A percentile compares a stretch with the other conserved stretches of the same genome.
These are phyloP conservation scores for Drosophila miranda DNA, from an alignment of 1,140 invertebrate species.

Conservation along the genomic window DNA sequence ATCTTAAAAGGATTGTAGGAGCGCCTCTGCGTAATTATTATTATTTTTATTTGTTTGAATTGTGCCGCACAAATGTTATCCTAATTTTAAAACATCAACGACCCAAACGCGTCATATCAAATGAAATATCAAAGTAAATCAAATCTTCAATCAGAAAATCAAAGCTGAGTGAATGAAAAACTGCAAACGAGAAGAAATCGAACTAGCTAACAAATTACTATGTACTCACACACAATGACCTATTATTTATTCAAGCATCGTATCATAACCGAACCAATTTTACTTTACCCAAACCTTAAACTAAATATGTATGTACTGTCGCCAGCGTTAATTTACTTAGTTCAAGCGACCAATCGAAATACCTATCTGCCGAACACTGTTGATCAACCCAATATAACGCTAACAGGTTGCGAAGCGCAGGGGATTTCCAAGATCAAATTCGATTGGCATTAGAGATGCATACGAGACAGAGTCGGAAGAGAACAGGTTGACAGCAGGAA, in stretches of 20 bases:
- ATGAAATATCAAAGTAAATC: no score
- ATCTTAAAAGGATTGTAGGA: slow-evolving; percentile 46
- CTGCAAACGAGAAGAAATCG: slow-evolving; percentile 66
- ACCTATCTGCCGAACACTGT: slow-evolving; percentile 19
- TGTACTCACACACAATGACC: slow-evolving; percentile 15
- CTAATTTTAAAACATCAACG: slow-evolving; percentile 69
- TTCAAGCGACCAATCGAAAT: slow-evolving; percentile 28
- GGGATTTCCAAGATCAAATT: slow-evolving; percentile 39
- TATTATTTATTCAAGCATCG: slow-evolving; percentile 66
- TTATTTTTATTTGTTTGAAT: slow-evolving; percentile 59
- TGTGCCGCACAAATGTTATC: slow-evolving; percentile 67
- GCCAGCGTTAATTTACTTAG: slow-evolving; percentile 44
- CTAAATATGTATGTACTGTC: slow-evolving; percentile 41
- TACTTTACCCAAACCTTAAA: slow-evolving; percentile 26
- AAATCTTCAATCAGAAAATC: not conserved
- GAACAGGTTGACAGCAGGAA: slow-evolving; percentile 19
- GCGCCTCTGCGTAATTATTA: slow-evolving; percentile 51
- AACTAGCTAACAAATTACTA: slow-evolving; percentile 41
- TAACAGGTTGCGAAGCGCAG: slow-evolving; percentile 44
- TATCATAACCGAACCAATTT: slow-evolving; percentile 38
- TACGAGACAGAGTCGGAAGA: not conserved
- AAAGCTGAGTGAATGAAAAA: slow-evolving; percentile 29
- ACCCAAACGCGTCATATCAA: slow-evolving; percentile 5
- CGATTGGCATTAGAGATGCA: slow-evolving; percentile 6
- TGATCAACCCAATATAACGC: slow-evolving; percentile 36